Conservation (phyloP, 2,888 invertebrate species). For the Belgica antarctica region DNA sequence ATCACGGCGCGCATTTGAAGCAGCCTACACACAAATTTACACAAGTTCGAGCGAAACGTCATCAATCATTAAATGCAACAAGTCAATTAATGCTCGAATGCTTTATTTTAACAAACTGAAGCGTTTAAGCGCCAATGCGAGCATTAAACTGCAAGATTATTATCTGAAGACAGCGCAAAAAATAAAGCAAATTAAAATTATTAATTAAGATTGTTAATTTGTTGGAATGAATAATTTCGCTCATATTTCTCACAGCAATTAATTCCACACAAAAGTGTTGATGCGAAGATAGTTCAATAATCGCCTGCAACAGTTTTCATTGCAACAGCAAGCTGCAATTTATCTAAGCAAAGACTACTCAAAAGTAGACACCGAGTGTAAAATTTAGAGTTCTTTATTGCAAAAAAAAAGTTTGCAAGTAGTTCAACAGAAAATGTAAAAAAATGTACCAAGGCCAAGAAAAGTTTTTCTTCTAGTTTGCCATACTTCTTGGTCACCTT, state of each 20-base stretch:
- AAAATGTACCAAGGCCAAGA: too few species aligned
- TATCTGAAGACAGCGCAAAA: neutral
- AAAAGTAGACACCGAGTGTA: too few species aligned
- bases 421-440: too few species aligned
- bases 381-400: too few species aligned
- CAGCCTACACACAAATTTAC: conserved; percentile 16
- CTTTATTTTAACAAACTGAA: conserved; percentile 28
- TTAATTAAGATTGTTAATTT: conserved; percentile 29
- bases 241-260: conserved; percentile 23
- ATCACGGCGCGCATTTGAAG: neutral
- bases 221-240: conserved; percentile 18
- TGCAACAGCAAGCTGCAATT: too few species aligned
- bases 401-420: too few species aligned
- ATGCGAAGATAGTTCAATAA: neutral
- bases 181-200: conserved; percentile 24
- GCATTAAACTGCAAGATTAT: conserved; percentile 23
- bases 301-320: too few species aligned
- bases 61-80: conserved; percentile 29
- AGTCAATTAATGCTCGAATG: conserved; percentile 20
- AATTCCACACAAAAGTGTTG: conserved; percentile 20
- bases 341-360: too few species aligned
- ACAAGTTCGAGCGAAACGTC: neutral
- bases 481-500: neutral
- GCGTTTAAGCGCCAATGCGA: conserved; percentile 40
- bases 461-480: neutral